Evolutionary conservation across 2,888 invertebrate genomes (phyloP), one percentile per base, ranked within the genome.

Genomic region (Xanthostigma xanthostigma): DNA sequence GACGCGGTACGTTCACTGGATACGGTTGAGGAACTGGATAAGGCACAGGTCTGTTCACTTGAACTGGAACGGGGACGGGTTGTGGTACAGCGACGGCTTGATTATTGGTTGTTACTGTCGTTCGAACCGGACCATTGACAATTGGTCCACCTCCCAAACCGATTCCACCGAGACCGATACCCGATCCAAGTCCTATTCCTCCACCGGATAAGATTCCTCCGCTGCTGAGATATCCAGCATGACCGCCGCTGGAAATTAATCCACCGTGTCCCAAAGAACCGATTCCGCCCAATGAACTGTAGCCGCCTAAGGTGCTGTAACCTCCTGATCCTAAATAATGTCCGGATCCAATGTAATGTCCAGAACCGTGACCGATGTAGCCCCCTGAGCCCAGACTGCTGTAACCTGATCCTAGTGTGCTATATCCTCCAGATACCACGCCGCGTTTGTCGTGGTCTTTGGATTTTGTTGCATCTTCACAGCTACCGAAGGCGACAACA

Each of bases 1-100:
- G 65, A 8, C 73, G 64, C 2, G 74, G 70, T 13, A 69, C 65
- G 42, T 68, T 65, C 1, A 75, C 69, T 8, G 72, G 72, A 17
- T 73, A 68, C 0, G 74, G 68, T 45, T 72, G 72, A 0, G 75
- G 72, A 3, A 74, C 68, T 1, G 75, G 71, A 40, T 76, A 67
- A 1, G 72, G 66, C 3, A 76, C 71, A 14, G 65, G 65, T 50
- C 74, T 71, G 54, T 71, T 67, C 37, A 67, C 62, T 47, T 74
- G 74, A 5, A 64, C 61, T 17, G 59, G 65, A 38, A 62, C 58
- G 1, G 66, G 66, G 50, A 63, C 62, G 4, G 67, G 65, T 36
- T 66, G 64, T 40, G 65, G 59, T 14, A 67, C 63, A n/a, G 61
- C 57, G 4, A 65, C 62, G 35, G 63, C 59, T 52, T 60, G 60